Percentiles rank a stretch among this genome's conserved stretches.
These are phyloP conservation scores for Lineus longissimus DNA, from an alignment of 1,140 invertebrate genomes.

Conservation along the genomic window DNA sequence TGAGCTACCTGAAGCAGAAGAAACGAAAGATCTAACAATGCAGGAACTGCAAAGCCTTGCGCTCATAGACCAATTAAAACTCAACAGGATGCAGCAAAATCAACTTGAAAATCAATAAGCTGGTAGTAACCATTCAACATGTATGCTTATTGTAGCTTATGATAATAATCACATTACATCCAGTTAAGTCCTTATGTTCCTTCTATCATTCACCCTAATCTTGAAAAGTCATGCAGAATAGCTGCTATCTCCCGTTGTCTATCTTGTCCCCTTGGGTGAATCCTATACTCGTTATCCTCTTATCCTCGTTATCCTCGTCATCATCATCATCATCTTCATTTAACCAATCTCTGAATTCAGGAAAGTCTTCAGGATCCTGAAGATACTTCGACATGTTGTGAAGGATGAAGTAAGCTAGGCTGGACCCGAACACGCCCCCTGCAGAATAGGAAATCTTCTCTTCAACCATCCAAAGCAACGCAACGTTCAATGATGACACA, in stretches of 20 bases:
- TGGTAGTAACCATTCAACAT: too few species aligned
- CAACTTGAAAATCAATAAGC: too few species aligned
- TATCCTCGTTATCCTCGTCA: background rate
- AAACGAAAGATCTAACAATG: slow-evolving; percentile 2
- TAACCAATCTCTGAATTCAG: background rate
- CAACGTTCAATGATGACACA: too few species aligned
- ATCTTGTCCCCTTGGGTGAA: background rate
- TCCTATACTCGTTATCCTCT: background rate
- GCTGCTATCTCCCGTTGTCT: too few species aligned
- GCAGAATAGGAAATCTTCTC: slow-evolving; percentile 1
- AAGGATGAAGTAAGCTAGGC: background rate
- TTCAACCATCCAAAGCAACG: background rate
- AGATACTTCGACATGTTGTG: background rate
- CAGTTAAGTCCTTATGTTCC: too few species aligned
- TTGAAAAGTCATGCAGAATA: background rate
- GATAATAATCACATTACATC: too few species aligned
- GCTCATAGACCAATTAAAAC: too few species aligned
- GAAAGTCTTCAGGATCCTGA: background rate
- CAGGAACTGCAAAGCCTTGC: too few species aligned
- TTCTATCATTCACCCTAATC: slow-evolving; percentile 1
- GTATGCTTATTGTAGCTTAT: too few species aligned
- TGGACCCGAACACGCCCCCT: background rate
- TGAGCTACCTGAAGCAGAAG: background rate
- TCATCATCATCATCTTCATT: background rate
- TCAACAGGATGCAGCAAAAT: too few species aligned